Evolutionary conservation across 2,888 invertebrate genomes (phyloP), one percentile per base, ranked within the genome.

Genomic region (Drosophila anomalipes): DNA sequence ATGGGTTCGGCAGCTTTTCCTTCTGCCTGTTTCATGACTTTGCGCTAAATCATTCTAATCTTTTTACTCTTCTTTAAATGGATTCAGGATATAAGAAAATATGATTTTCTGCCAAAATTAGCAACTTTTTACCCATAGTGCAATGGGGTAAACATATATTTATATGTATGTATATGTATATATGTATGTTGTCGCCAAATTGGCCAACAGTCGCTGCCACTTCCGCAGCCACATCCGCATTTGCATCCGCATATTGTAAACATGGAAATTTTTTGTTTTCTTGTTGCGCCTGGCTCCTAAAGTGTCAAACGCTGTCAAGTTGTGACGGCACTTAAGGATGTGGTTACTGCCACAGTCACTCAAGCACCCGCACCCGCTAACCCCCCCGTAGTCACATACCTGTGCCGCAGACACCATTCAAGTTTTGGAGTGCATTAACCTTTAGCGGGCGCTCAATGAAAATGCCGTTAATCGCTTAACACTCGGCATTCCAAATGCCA

Each of bases 341-440:
- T 60, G 67, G 69, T 62, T 58, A 69, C 70, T 59, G 62, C 53
- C 54, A 62, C 35, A 63, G 59, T 47, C 51, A 65, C 59, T 75
- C 74, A 41, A 56, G 44, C 57, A 10, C 7, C 2, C 44, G 32
- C 19, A 7, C n/a, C 51, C 35, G 2, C 3, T 12, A 16, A 49
- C 37, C 12, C 1, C 16, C 7, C 12, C 16, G 14, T 10, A 37
- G 9, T 56, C 56, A n/a, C 57, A 41, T 39, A 16, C 41, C 57
- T 65, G 57, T 44, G 16, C 53, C 63, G 69, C 65, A 68, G 75
- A 70, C 77, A 44, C 57, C 58, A 67, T 75, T 79, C 64, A 70
- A 62, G 70, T 67, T 75, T 39, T 87, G 72, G 77, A 85, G 85
- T 86, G 90, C 90, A 85, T 87, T 90, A 90, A 90, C 90, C 86